Percentiles rank a stretch among this genome's conserved stretches.
These are phyloP conservation scores for Crax fasciolata DNA, from an alignment of 2,797 vertebrate species.

Conservation along the genomic window DNA sequence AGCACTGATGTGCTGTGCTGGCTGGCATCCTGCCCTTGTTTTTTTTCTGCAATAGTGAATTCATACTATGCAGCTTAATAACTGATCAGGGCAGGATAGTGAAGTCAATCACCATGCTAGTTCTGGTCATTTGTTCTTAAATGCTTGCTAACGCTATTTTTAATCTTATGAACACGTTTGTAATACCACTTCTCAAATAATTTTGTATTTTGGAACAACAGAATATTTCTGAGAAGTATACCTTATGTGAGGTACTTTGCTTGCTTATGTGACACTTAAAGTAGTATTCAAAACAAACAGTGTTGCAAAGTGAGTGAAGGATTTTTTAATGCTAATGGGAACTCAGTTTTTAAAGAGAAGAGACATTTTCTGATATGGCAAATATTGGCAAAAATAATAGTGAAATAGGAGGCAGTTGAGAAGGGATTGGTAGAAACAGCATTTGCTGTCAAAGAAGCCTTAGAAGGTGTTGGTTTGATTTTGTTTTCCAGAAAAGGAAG, in stretches of 20 bases:
- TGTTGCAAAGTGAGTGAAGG: background rate
- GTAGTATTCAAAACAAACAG: background rate
- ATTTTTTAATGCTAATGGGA: background rate
- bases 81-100: background rate
- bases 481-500: constrained; percentile 10
- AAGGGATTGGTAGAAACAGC: background rate
- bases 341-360: background rate
- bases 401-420: background rate
- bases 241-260: background rate
- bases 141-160: background rate
- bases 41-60: background rate
- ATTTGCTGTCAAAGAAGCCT: background rate
- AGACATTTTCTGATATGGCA: background rate
- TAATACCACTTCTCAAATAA: background rate
- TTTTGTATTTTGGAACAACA: background rate
- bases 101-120: background rate
- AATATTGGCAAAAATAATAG: background rate
- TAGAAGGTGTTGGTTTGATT: constrained; percentile 12
- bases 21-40: background rate
- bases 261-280: background rate
- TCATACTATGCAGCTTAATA: background rate
- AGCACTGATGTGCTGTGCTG: background rate
- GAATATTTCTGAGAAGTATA: background rate
- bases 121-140: background rate
- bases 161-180: background rate